Conservation (phyloP, 2,888 invertebrate species). For the Sepiola atlantica region DNA sequence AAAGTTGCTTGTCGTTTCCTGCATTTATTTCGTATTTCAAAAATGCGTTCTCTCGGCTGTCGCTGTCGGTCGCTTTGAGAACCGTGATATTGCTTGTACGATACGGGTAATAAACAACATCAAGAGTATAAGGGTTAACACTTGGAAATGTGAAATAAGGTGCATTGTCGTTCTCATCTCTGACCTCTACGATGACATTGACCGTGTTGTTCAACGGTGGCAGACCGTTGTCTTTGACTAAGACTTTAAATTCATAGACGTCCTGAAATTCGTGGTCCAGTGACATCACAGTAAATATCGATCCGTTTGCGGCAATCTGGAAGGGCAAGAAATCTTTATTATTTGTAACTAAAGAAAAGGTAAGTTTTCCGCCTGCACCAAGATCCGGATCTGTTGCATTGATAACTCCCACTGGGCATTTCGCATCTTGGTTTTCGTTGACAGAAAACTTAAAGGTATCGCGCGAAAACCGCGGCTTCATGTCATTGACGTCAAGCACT, state of each 20-base stretch:
- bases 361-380: neutral
- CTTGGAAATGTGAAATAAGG: neutral
- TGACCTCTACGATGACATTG: neutral
- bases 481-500: neutral
- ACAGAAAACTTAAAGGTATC: neutral
- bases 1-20: neutral
- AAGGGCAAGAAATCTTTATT: neutral
- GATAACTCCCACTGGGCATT: neutral
- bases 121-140: neutral
- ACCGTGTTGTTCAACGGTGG: neutral
- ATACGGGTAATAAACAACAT: neutral
- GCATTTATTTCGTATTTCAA: neutral
- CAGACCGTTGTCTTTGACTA: neutral
- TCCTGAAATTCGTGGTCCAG: neutral
- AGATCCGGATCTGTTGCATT: neutral
- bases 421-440: neutral
- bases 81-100: neutral
- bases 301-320: neutral
- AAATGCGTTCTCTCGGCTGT: slow-evolving; percentile 21
- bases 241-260: neutral
- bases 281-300: neutral
- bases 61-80: neutral
- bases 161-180: neutral
- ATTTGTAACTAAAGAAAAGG: neutral
- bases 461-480: neutral